Conservation (phyloP, 2,113 vertebrate genomes). For the Narcine bancroftii region DNA sequence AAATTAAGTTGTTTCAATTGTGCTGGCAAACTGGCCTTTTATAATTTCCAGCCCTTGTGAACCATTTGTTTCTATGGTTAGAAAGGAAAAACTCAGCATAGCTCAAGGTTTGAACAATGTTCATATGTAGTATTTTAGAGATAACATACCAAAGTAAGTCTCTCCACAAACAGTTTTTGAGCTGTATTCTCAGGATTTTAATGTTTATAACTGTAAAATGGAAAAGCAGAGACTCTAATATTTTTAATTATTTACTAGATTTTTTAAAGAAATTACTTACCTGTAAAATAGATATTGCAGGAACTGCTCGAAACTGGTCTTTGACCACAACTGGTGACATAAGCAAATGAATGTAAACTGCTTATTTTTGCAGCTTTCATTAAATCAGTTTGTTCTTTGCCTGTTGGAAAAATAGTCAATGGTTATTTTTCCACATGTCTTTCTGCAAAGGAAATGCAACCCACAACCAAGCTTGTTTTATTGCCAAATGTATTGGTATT, state of each 20-base stretch:
- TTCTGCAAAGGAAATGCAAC: conserved; percentile 18
- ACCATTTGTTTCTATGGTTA: background rate
- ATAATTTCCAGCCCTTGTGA: background rate
- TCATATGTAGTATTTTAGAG: background rate
- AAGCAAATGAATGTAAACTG: conserved; percentile 37
- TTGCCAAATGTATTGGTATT: conserved; percentile 32
- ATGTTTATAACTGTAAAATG: conserved; percentile 37
- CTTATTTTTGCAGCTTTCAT: conserved; percentile 30
- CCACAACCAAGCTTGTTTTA: conserved; percentile 30
- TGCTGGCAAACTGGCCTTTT: background rate
- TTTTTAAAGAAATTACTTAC: conserved; percentile 27
- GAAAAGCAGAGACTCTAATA: conserved; percentile 33
- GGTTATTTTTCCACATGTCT: conserved; percentile 18
- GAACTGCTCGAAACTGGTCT: conserved; percentile 13
- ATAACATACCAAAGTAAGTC: conserved; percentile 35
- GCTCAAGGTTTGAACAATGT: conserved; percentile 24
- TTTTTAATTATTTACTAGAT: conserved; percentile 37
- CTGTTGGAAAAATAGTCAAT: background rate
- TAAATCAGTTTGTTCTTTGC: background rate
- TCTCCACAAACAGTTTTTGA: conserved; percentile 12
- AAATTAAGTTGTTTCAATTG: background rate
- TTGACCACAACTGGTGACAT: conserved; percentile 25
- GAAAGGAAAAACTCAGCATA: background rate
- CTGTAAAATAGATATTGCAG: conserved; percentile 24
- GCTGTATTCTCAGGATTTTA: conserved; percentile 36